Percentiles rank a stretch among this genome's conserved stretches.
Conservation (phyloP, 1,140 invertebrate species). For the Drosophila sturtevanti region DNA sequence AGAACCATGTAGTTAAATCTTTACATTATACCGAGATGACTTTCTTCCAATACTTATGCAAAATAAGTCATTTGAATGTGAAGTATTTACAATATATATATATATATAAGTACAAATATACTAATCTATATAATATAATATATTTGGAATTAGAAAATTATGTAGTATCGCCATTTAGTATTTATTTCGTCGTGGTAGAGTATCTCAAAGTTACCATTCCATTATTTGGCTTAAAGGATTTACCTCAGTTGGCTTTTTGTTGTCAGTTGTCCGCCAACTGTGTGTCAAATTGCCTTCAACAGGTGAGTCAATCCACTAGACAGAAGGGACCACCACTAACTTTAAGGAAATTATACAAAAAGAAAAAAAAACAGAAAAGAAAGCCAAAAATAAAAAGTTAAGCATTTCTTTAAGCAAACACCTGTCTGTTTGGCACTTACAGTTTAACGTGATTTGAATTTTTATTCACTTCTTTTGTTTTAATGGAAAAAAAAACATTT, state of each 20-base stretch:
- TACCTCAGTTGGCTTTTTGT: not conserved
- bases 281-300: slow-evolving; percentile 17
- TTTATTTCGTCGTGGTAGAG: no score
- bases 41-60: no score
- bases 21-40: no score
- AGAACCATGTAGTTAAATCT: no score
- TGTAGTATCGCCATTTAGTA: no score
- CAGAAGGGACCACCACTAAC: slow-evolving; percentile 20
- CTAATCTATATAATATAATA: no score
- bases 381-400: not conserved
- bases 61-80: no score
- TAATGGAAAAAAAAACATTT: not conserved
- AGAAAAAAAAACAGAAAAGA: not conserved
- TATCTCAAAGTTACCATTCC: not conserved
- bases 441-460: slow-evolving; percentile 8
- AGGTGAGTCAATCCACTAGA: slow-evolving; percentile 15
- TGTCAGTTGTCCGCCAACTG: slow-evolving; percentile 19
- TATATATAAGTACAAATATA: no score
- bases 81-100: no score
- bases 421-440: slow-evolving; percentile 36
- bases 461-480: slow-evolving; percentile 5
- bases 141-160: no score
- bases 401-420: slow-evolving; percentile 45
- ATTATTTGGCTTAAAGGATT: no score
- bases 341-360: slow-evolving; percentile 17